Evolutionary conservation across 1,140 invertebrate species (phyloP), one percentile per base, ranked within the genome.

Genomic region (Portunus trituberculatus): DNA sequence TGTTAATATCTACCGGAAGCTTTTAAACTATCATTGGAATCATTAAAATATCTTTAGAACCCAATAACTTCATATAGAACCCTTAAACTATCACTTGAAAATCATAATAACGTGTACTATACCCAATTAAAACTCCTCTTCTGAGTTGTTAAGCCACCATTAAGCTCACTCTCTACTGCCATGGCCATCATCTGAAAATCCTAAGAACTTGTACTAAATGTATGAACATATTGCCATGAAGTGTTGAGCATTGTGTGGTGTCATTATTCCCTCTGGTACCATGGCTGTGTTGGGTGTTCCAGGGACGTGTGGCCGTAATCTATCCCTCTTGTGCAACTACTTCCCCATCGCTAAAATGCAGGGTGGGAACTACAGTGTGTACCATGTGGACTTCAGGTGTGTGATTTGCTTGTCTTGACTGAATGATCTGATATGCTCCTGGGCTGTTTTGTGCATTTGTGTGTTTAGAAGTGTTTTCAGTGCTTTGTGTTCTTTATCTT

Each of bases 351-450:
- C 31, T 0, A 93, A 88, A 32, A 88, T 52, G 1, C 45, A 93
- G 31, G 46, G 45, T n/a, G n/a, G n/a, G n/a, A n/a, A 32, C 52
- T 83, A 46, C 67, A 87, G n/a, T 93, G 92, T 87, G 14, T 93
- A 93, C 29, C 92, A 93, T 88, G 92, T 93, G 8, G 4, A 93
- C 84, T 93, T 88, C 76, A 93, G 84, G 92, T 93, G n/a, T 48
- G 92, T 88, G 39, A 39, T 6, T 39, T 39, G 39, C 39, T 39
- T 39, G 39, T 39, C 39, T 39, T 2, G 39, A 39, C 39, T 39
- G 39, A 39, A 39, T 2, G 39, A 6, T 39, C 6, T 39, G 39
- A 6, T 6, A 39, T 6, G 6, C 39, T 39, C n/a, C n/a, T n/a
- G n/a, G n/a, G n/a, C n/a, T n/a, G n/a, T n/a, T n/a, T n/a, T 87